phyloP scores from a whole-genome alignment of 2,113 vertebrate genomes.

The mouse (Mus musculus) region GRCm39 chr16:29564001-29564500 shows the following conservation, averaged over 20 bases:
- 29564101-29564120: neutral
- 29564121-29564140: neutral
- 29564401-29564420: neutral
- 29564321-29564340: too few relatives aligned
- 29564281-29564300: too few relatives aligned
- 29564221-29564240: too few relatives aligned
- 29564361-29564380: neutral
- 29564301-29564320: too few relatives aligned
- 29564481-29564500: fast-evolving
- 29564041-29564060: neutral
- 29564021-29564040: neutral
- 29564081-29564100: neutral
- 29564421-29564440: neutral
- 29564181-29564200: neutral
- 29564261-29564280: too few relatives aligned
- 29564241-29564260: too few relatives aligned
- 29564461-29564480: neutral
- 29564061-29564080: neutral
- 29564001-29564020: neutral
- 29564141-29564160: neutral
- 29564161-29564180: neutral
- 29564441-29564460: neutral
- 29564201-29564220: too few relatives aligned
- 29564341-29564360: too few relatives aligned
- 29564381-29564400: neutral